A percentile compares a stretch with the other conserved stretches of the same genome.
Evolutionary conservation across 1,140 invertebrate species (phyloP).

Genomic region (Drosophila truncata): DNA sequence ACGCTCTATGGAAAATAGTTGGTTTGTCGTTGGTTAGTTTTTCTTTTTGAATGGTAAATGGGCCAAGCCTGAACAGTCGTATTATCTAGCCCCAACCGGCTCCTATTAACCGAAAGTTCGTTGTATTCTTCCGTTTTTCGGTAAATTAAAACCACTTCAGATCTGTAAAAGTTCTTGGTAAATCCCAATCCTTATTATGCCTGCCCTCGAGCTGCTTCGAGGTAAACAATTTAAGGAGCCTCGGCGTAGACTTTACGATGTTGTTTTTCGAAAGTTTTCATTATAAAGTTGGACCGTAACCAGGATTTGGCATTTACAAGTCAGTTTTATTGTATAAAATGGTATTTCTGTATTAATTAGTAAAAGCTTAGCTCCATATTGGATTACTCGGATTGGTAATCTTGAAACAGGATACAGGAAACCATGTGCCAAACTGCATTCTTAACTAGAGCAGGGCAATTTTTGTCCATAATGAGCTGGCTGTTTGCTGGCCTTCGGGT

Average conservation of each 20-base stretch:
- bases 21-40: conserved; percentile 8
- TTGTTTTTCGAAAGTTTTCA: conserved; percentile 6
- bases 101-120: not conserved
- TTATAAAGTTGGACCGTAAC: conserved; percentile 1
- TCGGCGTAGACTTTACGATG: not conserved
- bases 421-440: conserved; percentile 8
- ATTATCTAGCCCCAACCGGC: not conserved
- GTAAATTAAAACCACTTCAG: conserved; percentile 14
- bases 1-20: conserved; percentile 9
- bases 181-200: conserved; percentile 11
- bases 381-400: too few relatives aligned
- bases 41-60: not conserved
- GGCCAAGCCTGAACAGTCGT: not conserved
- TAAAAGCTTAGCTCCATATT: not conserved
- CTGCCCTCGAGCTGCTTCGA: not conserved
- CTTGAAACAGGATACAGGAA: not conserved
- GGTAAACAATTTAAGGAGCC: conserved; percentile 20
- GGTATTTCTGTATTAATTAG: not conserved
- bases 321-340: too few relatives aligned
- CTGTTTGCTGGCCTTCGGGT: conserved; percentile 4
- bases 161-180: conserved; percentile 4
- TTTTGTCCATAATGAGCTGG: conserved; percentile 29
- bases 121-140: conserved; percentile 1
- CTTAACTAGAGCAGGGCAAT: conserved; percentile 12
- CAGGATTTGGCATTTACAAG: not conserved